Percentiles rank a stretch among this genome's conserved stretches.
These are phyloP conservation scores for Cephonodes hylas DNA, from an alignment of 2,888 invertebrate genomes.

Conservation along the genomic window DNA sequence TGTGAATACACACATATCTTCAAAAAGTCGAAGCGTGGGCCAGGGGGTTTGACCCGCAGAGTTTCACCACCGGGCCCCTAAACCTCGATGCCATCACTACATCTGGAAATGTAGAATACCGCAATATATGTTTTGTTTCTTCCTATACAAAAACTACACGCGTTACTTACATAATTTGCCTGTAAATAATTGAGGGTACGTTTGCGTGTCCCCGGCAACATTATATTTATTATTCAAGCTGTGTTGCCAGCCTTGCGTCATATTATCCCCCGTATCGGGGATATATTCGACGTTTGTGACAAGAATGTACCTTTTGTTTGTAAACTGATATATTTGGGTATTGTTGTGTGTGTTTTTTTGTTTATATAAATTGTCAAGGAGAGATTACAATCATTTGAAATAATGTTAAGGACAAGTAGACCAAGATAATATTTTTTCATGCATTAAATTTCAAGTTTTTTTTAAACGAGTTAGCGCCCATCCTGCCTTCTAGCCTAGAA, in stretches of 20 bases:
- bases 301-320: slow-evolving; percentile 51
- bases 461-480: too few species aligned
- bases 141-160: slow-evolving; percentile 38
- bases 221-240: slow-evolving; percentile 75
- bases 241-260: slow-evolving; percentile 75
- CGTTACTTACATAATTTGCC: slow-evolving; percentile 70
- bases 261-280: slow-evolving; percentile 74
- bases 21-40: too few species aligned
- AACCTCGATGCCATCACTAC: too few species aligned
- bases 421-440: too few species aligned
- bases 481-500: too few species aligned
- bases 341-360: slow-evolving; percentile 18
- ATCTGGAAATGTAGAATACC: background rate
- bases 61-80: too few species aligned
- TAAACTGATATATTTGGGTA: slow-evolving; percentile 24
- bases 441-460: too few species aligned
- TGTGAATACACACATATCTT: too few species aligned
- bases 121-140: background rate
- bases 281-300: slow-evolving; percentile 71
- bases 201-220: slow-evolving; percentile 57
- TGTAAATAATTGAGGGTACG: slow-evolving; percentile 75
- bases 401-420: too few species aligned
- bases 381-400: background rate
- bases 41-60: too few species aligned
- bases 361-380: background rate